phyloP scores from a whole-genome alignment of 2,888 invertebrate genomes.

The Ptychoptera contaminata region DNA sequence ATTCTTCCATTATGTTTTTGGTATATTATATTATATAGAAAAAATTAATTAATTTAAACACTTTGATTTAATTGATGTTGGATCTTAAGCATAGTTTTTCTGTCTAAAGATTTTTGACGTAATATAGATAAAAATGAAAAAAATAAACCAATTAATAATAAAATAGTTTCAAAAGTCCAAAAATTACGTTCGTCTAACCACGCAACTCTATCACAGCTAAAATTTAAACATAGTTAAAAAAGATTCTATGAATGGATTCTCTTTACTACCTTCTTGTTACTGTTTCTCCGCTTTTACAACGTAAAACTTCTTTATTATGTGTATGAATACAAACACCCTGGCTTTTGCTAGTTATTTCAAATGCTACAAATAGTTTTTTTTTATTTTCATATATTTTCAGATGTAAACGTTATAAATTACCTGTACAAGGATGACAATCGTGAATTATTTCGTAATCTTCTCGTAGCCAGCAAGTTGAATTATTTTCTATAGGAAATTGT shows the following conservation, averaged over 20 bases:
- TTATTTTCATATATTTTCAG: neutral
- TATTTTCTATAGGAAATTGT: slow-evolving; percentile 56
- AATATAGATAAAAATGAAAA: slow-evolving; percentile 22
- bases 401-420: slow-evolving; percentile 25
- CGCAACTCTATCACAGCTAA: slow-evolving; percentile 70
- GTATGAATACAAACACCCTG: slow-evolving; percentile 70
- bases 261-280: slow-evolving; percentile 50
- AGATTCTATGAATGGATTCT: slow-evolving; percentile 2
- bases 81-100: slow-evolving; percentile 10
- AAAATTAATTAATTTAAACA: slow-evolving; percentile 8
- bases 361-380: slow-evolving; percentile 35
- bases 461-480: slow-evolving; percentile 59
- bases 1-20: slow-evolving; percentile 19
- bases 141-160: slow-evolving; percentile 20
- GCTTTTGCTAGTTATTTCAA: slow-evolving; percentile 68
- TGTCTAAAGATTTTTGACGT: slow-evolving; percentile 15
- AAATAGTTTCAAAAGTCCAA: slow-evolving; percentile 22
- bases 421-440: slow-evolving; percentile 75
- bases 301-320: slow-evolving; percentile 66
- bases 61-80: slow-evolving; percentile 12
- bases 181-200: slow-evolving; percentile 72
- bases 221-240: slow-evolving; percentile 19
- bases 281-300: slow-evolving; percentile 65
- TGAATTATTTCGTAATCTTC: slow-evolving; percentile 55
- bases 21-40: slow-evolving; percentile 1